These are phyloP conservation scores for Tethea ocularis DNA, from an alignment of 2,888 invertebrate genomes.

Conservation along the genomic window DNA sequence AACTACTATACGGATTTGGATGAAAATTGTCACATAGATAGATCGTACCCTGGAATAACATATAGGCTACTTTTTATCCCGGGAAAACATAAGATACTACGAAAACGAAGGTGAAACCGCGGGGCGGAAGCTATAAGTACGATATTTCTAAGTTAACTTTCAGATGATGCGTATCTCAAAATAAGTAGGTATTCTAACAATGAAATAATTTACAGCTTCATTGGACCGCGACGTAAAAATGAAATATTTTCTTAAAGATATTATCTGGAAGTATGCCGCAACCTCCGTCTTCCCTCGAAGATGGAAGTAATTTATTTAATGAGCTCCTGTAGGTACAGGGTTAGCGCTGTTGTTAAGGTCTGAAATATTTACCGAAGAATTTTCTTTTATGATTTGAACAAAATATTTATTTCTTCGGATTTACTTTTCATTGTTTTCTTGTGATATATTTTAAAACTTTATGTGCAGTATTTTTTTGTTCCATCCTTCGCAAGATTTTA, in stretches of 20 bases:
- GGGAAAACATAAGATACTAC: no score
- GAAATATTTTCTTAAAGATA: conserved; percentile 2
- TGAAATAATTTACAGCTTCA: not conserved
- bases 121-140: no score
- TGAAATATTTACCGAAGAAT: conserved; percentile 20
- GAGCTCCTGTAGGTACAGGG: conserved; percentile 31
- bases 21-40: no score
- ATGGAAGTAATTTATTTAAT: conserved; percentile 45
- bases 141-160: no score
- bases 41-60: no score
- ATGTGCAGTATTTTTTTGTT: no score
- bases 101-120: no score
- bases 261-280: conserved; percentile 6
- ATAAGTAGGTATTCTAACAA: not conserved
- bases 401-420: not conserved
- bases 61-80: no score
- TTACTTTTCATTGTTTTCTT: no score
- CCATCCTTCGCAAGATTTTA: no score
- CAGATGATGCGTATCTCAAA: not conserved
- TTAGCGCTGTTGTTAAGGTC: conserved; percentile 25
- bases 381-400: conserved; percentile 26
- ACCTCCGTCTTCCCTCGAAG: conserved; percentile 25
- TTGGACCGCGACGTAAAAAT: not conserved
- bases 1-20: no score
- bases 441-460: not conserved